These are phyloP conservation scores for Anhinga anhinga DNA, from an alignment of 2,113 vertebrate species.

Conservation along the genomic window DNA sequence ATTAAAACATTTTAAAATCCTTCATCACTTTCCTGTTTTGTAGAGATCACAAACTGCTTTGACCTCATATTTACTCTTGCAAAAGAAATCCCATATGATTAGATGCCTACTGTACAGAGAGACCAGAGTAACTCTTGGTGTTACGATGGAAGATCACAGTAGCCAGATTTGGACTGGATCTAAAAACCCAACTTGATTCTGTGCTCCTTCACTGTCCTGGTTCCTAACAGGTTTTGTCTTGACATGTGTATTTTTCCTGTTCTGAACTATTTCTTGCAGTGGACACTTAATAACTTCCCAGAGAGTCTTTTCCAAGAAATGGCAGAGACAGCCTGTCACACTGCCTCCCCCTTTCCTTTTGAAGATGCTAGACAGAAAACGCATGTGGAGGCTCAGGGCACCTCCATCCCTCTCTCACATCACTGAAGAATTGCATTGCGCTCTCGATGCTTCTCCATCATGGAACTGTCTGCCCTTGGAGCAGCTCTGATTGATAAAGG, in stretches of 20 bases:
- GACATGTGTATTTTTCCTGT: background rate
- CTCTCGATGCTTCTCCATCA: background rate
- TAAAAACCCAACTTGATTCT: background rate
- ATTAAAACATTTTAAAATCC: background rate
- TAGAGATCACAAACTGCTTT: background rate
- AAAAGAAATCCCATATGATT: background rate
- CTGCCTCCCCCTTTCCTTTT: accelerated
- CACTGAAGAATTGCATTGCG: background rate
- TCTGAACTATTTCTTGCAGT: background rate
- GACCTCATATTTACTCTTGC: background rate
- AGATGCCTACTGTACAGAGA: background rate
- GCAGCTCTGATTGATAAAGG: background rate
- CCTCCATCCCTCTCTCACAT: background rate
- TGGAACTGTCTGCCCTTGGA: background rate
- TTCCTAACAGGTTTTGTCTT: background rate
- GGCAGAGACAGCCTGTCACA: background rate
- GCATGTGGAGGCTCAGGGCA: background rate
- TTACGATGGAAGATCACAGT: background rate
- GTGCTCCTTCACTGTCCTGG: background rate
- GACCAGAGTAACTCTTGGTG: background rate
- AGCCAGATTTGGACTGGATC: background rate
- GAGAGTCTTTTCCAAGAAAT: background rate
- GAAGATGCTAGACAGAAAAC: background rate
- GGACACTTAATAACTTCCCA: background rate
- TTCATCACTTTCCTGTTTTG: background rate